Percentiles rank a stretch among this genome's conserved stretches.
Evolutionary conservation across 2,113 vertebrate genomes (phyloP).

Genomic region (Psephotus haematonotus): DNA sequence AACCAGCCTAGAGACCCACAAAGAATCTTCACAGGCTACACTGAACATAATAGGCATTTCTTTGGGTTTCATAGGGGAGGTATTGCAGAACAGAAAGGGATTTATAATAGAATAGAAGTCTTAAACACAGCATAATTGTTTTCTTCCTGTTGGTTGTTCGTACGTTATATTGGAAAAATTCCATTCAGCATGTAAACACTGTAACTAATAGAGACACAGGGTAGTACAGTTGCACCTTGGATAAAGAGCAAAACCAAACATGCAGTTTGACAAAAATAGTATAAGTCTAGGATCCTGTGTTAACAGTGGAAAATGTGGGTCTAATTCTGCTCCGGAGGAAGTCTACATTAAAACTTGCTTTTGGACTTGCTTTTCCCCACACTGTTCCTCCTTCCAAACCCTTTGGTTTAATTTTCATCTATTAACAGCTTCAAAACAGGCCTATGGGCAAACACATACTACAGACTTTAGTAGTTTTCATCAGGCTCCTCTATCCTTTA

Average conservation of each 20-base stretch:
- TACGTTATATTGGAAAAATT: background rate
- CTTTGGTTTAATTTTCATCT: background rate
- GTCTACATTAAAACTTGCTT: background rate
- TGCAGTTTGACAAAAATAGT: background rate
- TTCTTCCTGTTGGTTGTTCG: background rate
- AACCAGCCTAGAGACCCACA: background rate
- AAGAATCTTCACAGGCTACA: background rate
- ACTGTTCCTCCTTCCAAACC: background rate
- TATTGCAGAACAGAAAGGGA: background rate
- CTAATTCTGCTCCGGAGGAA: background rate
- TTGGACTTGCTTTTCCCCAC: background rate
- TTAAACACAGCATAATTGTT: background rate
- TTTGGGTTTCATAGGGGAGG: background rate
- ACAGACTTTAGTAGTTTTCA: background rate
- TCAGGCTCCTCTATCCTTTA: background rate
- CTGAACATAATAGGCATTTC: background rate
- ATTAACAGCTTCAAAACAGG: background rate
- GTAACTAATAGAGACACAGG: background rate
- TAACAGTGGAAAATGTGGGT: background rate
- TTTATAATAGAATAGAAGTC: background rate
- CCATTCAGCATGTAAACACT: background rate
- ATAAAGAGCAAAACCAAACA: background rate
- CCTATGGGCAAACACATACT: background rate
- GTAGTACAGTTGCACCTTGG: background rate
- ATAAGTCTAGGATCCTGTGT: background rate